Base-by-base conservation (phyloP, 2,888 invertebrate genomes). In the Troilus luridus region DNA sequence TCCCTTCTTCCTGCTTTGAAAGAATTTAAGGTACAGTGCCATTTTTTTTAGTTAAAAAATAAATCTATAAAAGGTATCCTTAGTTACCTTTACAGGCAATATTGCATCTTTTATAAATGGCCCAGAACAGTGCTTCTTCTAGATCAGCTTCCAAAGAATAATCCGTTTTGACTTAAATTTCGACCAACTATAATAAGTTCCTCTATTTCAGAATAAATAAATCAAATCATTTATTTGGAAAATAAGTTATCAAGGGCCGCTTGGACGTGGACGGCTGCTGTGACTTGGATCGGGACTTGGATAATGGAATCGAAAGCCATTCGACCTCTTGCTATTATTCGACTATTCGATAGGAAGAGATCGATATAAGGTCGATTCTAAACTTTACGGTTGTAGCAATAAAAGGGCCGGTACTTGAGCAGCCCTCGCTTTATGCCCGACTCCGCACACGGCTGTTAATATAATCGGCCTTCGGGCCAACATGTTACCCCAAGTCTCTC, bases 281-380 rank as follows among this genome's bases (percentile, higher is more conserved):
- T 21, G 21, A 62, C 62, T 19, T 14, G 67, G 27, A 17, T 7
- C 8, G 27, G 72, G 41, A 41, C 27, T 17, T 21, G 72, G 72
- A 77, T 77, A 77, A 77, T 77, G 27, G 72, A 77, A 77, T 41
- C 72, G 27, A 77, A 77, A 21, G 72, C 72, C 17, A 24, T 77
- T 77, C 17, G 72, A 19, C 67, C 67, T 12, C 24, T 27, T 54
- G 54, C 54, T n/a, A 85, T 85, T 85, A 58, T 77, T 41, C 85
- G 85, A 56, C 85, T 56, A 85, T 85, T 85, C n/a, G 56, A 56
- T 85, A 85, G 85, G n/a, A 85, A 21, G n/a, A 85, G 85, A 85
- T 85, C 85, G 85, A 85, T 85, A 85, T 85, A 85, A 85, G 56
- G 85, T 85, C 85, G 85, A 85, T 56, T 56, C 85, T 85, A 85